Evolutionary conservation across 2,888 invertebrate species (phyloP).

Genomic region (Philereme vetulata): DNA sequence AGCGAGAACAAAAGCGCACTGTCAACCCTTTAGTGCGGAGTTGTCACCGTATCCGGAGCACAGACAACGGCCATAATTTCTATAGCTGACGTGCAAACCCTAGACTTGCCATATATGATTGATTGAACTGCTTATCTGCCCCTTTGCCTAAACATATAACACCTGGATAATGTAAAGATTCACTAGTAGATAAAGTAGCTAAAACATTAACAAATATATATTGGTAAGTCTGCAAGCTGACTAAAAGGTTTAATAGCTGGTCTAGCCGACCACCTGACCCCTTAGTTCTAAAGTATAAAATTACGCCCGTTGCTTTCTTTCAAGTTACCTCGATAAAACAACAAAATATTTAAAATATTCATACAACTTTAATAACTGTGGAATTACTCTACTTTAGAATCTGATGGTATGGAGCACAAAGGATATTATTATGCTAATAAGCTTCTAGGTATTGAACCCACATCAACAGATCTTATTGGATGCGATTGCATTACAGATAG

Average conservation of each 20-base stretch:
- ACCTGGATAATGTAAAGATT: too few relatives aligned
- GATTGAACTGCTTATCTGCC: neutral
- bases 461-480: conserved; percentile 64
- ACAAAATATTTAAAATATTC: conserved; percentile 16
- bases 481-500: conserved; percentile 67
- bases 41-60: conserved; percentile 1
- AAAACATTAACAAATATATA: too few relatives aligned
- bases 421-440: conserved; percentile 66
- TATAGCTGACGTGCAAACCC: neutral
- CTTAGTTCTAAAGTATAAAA: neutral
- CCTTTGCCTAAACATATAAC: neutral
- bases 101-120: neutral
- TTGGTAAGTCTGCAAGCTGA: too few relatives aligned
- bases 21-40: conserved; percentile 8
- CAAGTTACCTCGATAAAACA: conserved; percentile 1
- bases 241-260: neutral
- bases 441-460: conserved; percentile 60
- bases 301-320: neutral
- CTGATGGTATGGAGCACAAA: conserved; percentile 46
- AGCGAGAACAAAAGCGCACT: conserved; percentile 19
- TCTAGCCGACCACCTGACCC: neutral
- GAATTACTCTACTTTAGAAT: conserved; percentile 25
- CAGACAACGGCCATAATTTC: neutral
- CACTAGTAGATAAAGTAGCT: too few relatives aligned
- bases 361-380: conserved; percentile 19